Base-by-base conservation (phyloP, 2,797 vertebrate species). In the Diglossa cyanea region DNA sequence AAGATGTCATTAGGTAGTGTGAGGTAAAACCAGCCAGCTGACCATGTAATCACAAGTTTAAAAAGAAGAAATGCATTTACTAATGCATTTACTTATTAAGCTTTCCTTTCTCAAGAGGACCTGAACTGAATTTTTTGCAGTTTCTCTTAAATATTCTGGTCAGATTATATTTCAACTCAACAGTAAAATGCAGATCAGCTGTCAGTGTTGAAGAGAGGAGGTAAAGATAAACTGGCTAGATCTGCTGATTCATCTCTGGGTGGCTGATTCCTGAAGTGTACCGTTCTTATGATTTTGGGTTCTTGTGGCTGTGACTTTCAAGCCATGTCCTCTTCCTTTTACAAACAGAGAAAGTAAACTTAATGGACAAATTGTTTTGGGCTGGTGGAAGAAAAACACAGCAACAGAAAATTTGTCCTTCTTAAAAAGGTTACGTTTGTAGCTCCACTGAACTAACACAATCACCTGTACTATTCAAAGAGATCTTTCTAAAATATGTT, bases 111-210 rank as follows among this genome's bases (percentile, higher is more conserved):
- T 85, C 74, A 55, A 20, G 31, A 93, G 44, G 31, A 86, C 72
- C 18, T 73, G 55, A 37, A 45, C 30, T 70, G 61, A 77, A 57
- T 90, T 88, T 39, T 24, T 92, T 90, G 80, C 37, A 57, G 6
- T 78, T 93, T 90, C 66, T 86, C 14, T 68, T 87, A 86, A 86
- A 66, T 70, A 92, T 72, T 92, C 71, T 81, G 44, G 33, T 62
- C n/a, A 81, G 45, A 70, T 76, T 89, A 19, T 78, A 28, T 70
- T 93, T 85, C 58, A 75, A 13, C 21, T 86, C 19, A 58, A 7
- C 44, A 58, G 13, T 58, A 57, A 93, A 92, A 90, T 86, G 40
- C 25, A 85, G n/a, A 76, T 68, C 76, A 81, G 31, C 12, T 79
- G 21, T 85, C 67, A 93, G 12, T 16, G 31, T 74, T 75, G 82